phyloP scores from a whole-genome alignment of 2,888 invertebrate species.

The Amphipoea oculea region DNA sequence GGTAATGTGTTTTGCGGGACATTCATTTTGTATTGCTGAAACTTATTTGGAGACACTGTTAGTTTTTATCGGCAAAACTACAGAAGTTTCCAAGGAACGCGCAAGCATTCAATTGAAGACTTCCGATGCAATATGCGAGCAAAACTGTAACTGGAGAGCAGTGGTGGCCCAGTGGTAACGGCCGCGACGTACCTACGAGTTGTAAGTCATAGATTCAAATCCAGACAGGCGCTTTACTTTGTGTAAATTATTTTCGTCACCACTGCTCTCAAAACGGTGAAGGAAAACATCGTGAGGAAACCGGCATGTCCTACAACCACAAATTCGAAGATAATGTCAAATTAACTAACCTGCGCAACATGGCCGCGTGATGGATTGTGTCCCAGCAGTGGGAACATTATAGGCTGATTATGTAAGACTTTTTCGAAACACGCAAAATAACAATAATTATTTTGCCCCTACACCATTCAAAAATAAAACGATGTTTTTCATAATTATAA shows the following conservation, averaged over 20 bases:
- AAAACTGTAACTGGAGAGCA: not conserved
- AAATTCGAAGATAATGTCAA: not conserved
- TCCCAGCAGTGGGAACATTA: not conserved
- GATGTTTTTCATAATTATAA: slow-evolving; percentile 33
- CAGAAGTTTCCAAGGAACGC: not conserved
- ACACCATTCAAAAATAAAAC: not conserved
- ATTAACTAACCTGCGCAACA: not conserved
- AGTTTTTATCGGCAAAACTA: not conserved
- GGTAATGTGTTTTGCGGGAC: slow-evolving; percentile 49
- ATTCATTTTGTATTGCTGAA: slow-evolving; percentile 45
- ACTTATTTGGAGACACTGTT: slow-evolving; percentile 21
- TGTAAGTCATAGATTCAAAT: no score
- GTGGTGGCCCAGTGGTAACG: no score
- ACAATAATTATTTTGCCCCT: not conserved
- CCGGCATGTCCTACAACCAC: not conserved
- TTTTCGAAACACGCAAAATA: not conserved
- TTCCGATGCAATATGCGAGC: not conserved
- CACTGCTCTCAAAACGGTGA: no score
- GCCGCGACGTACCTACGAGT: no score
- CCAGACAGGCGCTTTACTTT: no score
- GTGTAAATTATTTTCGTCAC: no score
- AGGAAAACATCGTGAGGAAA: no score
- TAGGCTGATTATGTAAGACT: not conserved
- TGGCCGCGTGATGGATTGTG: not conserved
- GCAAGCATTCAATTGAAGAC: not conserved